Base-by-base conservation (phyloP, 2,888 invertebrate species). In the Eubasilissa splendida region DNA sequence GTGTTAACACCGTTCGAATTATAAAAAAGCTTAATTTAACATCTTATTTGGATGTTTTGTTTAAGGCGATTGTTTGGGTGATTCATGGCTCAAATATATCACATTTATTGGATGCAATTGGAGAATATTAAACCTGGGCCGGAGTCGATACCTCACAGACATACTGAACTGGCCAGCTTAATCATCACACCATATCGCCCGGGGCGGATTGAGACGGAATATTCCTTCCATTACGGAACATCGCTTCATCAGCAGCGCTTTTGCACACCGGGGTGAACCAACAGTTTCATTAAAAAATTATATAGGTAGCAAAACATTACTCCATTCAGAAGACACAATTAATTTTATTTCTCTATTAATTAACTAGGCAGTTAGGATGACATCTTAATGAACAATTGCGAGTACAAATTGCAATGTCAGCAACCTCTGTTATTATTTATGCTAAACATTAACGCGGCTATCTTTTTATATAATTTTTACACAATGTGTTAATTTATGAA, bases 1-100 rank as follows among this genome's bases (percentile, higher is more conserved):
- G 56, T 77, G 77, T 77, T 77, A 77, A 77, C 77, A 77, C 68
- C 73, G 78, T 78, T 73, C 14, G 71, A 78, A 78, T 73, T 71
- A 78, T 73, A 78, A 71, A 78, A 77, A 78, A 78, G 54, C 60
- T 78, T 73, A 71, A 59, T 78, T 78, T 60, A 53, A 78, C 60
- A 63, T 73, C 78, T 78, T 78, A 78, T 78, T 78, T 78, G 33
- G 54, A 59, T 70, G 71, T 78, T 71, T 78, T 59, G 58, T 76
- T 76, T 78, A 5, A 60, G 58, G 70, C 76, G 63, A 22, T 76
- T 56, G n/a, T 7, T 58, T 3, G 12, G 3, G 22, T 77, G 77
- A 77, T 77, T 77, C 77, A 77, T 77, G 53, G 12, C 59, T 14
- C 33, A 50, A 53, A 77, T 77, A 77, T 31, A 68, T 77, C 77